A percentile compares a stretch with the other conserved stretches of the same genome.
Evolutionary conservation across 2,888 invertebrate genomes (phyloP).

Genomic region (Gnatocerus cornutus): DNA sequence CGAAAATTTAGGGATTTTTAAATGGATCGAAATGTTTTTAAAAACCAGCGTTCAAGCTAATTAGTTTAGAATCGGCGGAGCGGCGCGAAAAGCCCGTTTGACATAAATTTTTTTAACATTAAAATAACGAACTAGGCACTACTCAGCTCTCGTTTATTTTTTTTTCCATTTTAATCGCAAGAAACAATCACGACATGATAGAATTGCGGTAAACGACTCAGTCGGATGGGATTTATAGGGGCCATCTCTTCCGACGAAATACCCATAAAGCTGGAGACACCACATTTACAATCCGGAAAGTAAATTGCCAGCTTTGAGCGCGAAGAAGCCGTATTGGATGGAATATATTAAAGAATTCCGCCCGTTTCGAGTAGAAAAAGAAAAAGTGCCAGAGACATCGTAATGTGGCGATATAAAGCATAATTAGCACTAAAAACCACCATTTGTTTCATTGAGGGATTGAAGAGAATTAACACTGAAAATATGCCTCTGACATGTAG

Average conservation of each 20-base stretch:
- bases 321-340: slow-evolving; percentile 8
- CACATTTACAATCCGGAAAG: slow-evolving; percentile 35
- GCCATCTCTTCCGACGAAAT: slow-evolving; percentile 29
- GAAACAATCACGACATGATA: slow-evolving; percentile 29
- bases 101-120: too few relatives aligned
- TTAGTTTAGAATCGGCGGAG: too few relatives aligned
- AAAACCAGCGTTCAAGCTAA: too few relatives aligned
- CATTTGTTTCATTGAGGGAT: not conserved
- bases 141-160: not conserved
- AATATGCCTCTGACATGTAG: slow-evolving; percentile 4
- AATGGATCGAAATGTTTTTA: too few relatives aligned
- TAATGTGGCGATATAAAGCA: not conserved
- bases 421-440: not conserved
- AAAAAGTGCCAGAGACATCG: not conserved
- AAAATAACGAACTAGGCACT: not conserved
- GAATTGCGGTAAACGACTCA: slow-evolving; percentile 29
- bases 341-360: slow-evolving; percentile 26
- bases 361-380: slow-evolving; percentile 1
- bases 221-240: slow-evolving; percentile 22
- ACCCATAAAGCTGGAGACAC: slow-evolving; percentile 33
- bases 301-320: slow-evolving; percentile 24
- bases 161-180: slow-evolving; percentile 29
- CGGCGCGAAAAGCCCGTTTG: too few relatives aligned
- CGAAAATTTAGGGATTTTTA: too few relatives aligned
- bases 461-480: not conserved